Evolutionary conservation across 2,797 vertebrate genomes (phyloP).

Genomic region (Ctenopoma kingsleyae): DNA sequence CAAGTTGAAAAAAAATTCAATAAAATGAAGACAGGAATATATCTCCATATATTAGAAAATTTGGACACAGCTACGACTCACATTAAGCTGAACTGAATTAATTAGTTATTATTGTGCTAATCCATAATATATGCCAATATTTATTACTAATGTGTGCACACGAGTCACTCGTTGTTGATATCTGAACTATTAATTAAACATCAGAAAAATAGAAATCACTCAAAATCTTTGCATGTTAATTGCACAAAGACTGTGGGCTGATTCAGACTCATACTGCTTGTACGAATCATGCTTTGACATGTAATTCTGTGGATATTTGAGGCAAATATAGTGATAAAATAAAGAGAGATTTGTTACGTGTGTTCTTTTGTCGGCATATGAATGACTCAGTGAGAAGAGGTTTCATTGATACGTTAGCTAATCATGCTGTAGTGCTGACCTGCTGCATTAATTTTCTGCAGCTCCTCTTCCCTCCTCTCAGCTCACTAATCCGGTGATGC

Average conservation of each 20-base stretch:
- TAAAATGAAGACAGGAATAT: too few species aligned
- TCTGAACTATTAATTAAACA: neutral
- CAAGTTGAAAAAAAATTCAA: too few species aligned
- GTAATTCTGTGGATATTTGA: constrained; percentile 1
- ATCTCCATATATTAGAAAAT: neutral
- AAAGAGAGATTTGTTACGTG: constrained; percentile 26
- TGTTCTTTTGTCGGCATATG: constrained; percentile 38
- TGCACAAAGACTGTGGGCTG: neutral
- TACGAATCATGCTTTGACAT: neutral
- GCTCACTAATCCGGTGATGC: constrained; percentile 55
- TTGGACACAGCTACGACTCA: neutral
- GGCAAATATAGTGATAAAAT: constrained; percentile 29
- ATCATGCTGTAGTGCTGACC: constrained; percentile 16
- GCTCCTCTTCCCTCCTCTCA: constrained; percentile 45
- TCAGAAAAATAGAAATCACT: neutral
- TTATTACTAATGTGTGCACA: neutral
- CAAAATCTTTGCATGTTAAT: neutral
- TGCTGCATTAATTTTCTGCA: constrained; percentile 35
- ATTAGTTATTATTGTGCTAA: too few species aligned
- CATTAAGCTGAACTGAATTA: neutral
- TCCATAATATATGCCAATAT: neutral
- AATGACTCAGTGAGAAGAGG: constrained; percentile 72
- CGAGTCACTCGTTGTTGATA: neutral
- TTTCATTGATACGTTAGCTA: constrained; percentile 48
- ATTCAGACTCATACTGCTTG: neutral